phyloP scores from a whole-genome alignment of 2,113 vertebrate genomes.

The Scolopax mira region DNA sequence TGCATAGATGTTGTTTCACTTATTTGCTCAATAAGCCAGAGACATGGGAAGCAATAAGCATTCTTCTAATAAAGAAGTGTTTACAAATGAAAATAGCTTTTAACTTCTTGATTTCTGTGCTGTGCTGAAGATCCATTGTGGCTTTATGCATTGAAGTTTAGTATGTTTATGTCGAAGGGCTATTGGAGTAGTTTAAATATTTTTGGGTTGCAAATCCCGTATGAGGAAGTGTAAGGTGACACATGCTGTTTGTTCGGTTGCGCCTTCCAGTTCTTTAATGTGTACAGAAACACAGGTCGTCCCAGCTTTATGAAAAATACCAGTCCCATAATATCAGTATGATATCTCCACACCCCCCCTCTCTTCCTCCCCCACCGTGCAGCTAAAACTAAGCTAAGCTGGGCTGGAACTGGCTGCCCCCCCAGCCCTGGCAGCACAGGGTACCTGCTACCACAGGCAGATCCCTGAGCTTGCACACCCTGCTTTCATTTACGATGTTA shows the following conservation, averaged over 20 bases:
- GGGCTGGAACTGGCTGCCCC: not conserved
- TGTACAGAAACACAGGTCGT: not conserved
- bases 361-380: too few species aligned
- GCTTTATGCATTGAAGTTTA: not conserved
- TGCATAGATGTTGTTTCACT: conserved; percentile 1
- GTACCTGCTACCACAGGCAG: not conserved
- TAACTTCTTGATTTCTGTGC: not conserved
- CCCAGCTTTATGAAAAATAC: not conserved
- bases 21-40: not conserved
- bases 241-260: not conserved
- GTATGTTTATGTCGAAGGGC: not conserved
- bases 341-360: not conserved
- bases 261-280: not conserved
- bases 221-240: not conserved
- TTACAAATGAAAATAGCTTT: not conserved
- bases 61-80: not conserved
- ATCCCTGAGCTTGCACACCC: not conserved
- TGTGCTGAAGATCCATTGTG: not conserved
- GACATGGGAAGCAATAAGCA: not conserved
- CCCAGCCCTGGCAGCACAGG: not conserved
- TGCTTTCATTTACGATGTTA: not conserved
- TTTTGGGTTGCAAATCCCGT: not conserved
- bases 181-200: not conserved
- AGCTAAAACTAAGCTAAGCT: not conserved
- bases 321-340: not conserved